Evolutionary conservation across 2,888 invertebrate species (phyloP), one percentile per base, ranked within the genome.

Genomic region (Liposcelis brunnea): DNA sequence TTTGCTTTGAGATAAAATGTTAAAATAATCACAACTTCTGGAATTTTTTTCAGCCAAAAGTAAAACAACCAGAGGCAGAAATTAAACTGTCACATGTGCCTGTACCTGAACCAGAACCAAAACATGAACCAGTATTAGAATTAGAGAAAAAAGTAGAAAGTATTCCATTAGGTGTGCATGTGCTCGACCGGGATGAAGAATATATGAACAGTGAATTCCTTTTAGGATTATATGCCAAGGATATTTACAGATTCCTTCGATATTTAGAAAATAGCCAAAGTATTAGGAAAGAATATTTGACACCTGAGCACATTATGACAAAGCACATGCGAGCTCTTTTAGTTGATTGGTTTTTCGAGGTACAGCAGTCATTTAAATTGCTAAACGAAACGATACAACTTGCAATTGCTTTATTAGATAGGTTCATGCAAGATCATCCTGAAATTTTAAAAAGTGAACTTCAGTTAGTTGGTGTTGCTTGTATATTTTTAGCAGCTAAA

Each of bases 331-430:
- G 95, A 50, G 69, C 80, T 11, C 81, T 91, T 42, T 70, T 97
- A 12, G 71, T 95, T 48, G 90, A 95, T 61, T 97, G 95, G 95
- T 68, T 97, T 44, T 81, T 89, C 12, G 90, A 91, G 57, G 90
- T 95, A 6, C 90, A 91, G 54, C 66, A 72, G 43, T 82, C 87
- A 58, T 95, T 93, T 63, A 78, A 78, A 50, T 68, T 93, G 44
- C 66, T 80, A 14, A 74, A 82, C 45, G 97, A 97, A 64, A 94
- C 94, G 7, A 75, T 93, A 49, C 89, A 90, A 60, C 66, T 94
- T 56, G 78, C 89, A 46, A 76, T 94, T 45, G 79, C 82, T 52
- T 80, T 91, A 14, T 71, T 94, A 54, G 97, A 97, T 66, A 72
- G 89, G 58, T 94, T 84, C 66, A 70, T 95, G 52, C 58, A 81